Base-by-base conservation (phyloP, 2,888 invertebrate species). In the Cheilosia pagana region DNA sequence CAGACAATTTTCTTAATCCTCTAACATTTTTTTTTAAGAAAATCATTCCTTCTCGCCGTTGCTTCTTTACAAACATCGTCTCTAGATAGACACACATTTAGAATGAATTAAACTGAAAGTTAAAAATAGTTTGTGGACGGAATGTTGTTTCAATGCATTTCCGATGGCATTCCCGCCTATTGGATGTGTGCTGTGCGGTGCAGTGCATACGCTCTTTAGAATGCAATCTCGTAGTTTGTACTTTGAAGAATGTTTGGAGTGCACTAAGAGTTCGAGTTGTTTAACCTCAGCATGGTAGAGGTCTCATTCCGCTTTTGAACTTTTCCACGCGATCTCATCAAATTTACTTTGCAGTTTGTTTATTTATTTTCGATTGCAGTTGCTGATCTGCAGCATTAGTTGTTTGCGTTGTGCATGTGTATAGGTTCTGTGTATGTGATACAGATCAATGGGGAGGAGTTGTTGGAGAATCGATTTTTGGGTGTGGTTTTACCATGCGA, bases 181-280 rank as follows among this genome's bases (percentile, higher is more conserved):
- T 60, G 35, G 53, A 3, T 53, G 5, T 28, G 12, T 48, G 28
- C 8, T 28, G 12, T 16, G 21, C 23, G 10, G 19, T 50, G 16
- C 48, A 35, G 55, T 76, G 35, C 21, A 21, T n/a, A n/a, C 45
- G 16, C 71, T 60, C 62, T 62, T 23, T 52, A 28, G 55, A 83
- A 70, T 75, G 70, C 79, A 75, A 70, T 65, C 59, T 45, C 14
- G 19, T 65, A 71, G 63, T 67, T 78, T 74, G 67, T 68, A 82
- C 78, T 74, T 83, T 78, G 63, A 79, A 78, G 75, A 83, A 83
- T 83, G 74, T 79, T 74, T 79, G 65, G 79, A 79, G 68, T 68
- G 63, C 52, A 74, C 74, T 50, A 52, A 67, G 74, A 75, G 78
- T 79, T 83, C 79, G 53, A 83, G 65, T 70, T 48, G 79, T 75